Evolutionary conservation across 2,888 invertebrate species (phyloP).

Genomic region (Clusia tigrina): DNA sequence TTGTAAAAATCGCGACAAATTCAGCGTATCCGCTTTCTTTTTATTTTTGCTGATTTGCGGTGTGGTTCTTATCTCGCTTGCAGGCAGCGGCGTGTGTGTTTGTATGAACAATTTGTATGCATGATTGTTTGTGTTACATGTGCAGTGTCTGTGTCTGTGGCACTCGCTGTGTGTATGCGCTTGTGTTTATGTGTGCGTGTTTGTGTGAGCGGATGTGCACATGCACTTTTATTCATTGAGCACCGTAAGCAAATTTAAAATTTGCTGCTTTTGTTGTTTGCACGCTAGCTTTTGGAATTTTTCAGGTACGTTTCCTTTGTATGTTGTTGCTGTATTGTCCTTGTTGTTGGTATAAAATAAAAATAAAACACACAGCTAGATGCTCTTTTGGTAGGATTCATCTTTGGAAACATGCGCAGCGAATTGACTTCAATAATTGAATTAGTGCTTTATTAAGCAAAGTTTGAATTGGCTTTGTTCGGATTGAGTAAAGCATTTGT

Average conservation of each 20-base stretch:
- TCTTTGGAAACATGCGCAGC: too few species aligned
- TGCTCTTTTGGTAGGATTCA: too few species aligned
- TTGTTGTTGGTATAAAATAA: too few species aligned
- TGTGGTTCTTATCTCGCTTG: too few species aligned
- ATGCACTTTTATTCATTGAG: background rate
- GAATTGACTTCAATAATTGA: background rate
- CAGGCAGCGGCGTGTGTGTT: background rate
- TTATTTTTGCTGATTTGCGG: too few species aligned
- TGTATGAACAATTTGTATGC: background rate
- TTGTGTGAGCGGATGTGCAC: background rate
- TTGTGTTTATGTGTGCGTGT: background rate
- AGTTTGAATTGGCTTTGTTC: background rate
- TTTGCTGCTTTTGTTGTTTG: background rate
- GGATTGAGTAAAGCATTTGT: too few species aligned
- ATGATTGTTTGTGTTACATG: background rate
- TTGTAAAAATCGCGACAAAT: constrained; percentile 18
- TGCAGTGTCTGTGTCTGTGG: too few species aligned
- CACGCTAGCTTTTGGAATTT: background rate
- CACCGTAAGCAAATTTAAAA: background rate
- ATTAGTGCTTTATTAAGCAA: background rate
- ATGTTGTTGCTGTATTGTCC: too few species aligned
- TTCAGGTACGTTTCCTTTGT: too few species aligned
- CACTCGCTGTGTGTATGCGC: background rate
- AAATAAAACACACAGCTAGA: too few species aligned
- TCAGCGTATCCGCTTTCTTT: too few species aligned